Conservation (phyloP, 2,797 vertebrate genomes). For the Alosa sapidissima region DNA sequence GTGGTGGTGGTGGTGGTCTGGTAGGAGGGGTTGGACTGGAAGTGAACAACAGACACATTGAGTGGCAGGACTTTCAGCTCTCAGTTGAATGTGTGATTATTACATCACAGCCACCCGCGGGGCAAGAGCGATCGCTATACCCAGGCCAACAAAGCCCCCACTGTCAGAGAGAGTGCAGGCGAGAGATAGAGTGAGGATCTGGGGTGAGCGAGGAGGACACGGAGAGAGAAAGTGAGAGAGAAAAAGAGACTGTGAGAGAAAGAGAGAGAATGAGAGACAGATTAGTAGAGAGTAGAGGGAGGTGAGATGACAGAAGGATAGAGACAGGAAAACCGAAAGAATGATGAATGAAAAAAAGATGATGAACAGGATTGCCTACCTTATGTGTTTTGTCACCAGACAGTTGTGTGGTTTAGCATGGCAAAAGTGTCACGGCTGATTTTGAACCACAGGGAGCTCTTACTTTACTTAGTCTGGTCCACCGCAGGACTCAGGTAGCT, state of each 20-base stretch:
- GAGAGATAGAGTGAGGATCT: slow-evolving; percentile 23
- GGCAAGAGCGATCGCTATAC: slow-evolving; percentile 22
- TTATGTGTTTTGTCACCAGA: background rate
- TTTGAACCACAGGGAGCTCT: background rate
- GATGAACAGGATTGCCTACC: background rate
- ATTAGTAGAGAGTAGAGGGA: background rate
- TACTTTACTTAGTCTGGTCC: background rate
- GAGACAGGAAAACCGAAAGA: background rate
- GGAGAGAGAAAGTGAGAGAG: background rate
- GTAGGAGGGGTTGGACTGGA: background rate
- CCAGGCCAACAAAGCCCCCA: slow-evolving; percentile 35
- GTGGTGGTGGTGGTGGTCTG: background rate
- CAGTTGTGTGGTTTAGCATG: background rate
- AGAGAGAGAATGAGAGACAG: background rate
- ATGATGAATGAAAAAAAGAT: background rate
- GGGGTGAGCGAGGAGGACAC: background rate
- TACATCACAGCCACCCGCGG: slow-evolving; percentile 47
- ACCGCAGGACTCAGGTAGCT: background rate
- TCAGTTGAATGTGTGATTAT: slow-evolving; percentile 34
- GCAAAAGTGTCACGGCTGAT: background rate
- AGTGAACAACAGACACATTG: slow-evolving; percentile 69
- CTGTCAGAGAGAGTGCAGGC: slow-evolving; percentile 9
- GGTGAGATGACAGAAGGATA: background rate
- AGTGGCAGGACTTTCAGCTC: slow-evolving; percentile 39
- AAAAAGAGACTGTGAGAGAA: background rate